Conservation (phyloP, 2,888 invertebrate species). For the Tetheella fluctuosa region DNA sequence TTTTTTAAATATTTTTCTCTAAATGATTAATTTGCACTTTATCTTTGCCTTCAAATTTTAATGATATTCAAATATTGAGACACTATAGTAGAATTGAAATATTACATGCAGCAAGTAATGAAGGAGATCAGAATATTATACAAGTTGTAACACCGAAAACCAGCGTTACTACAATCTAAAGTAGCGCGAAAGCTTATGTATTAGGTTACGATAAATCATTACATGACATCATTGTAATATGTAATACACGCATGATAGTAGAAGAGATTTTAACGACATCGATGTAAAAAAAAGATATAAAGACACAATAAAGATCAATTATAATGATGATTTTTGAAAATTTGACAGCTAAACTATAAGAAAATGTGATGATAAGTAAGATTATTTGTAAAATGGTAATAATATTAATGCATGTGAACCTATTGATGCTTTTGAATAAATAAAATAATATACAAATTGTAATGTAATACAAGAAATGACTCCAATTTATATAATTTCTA, state of each 20-base stretch:
- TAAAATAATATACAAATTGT: neutral
- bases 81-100: neutral
- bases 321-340: neutral
- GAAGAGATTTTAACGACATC: neutral
- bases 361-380: neutral
- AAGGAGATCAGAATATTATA: slow-evolving; percentile 25
- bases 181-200: slow-evolving; percentile 18
- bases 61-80: neutral
- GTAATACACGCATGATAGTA: neutral
- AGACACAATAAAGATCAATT: neutral
- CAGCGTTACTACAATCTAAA: slow-evolving; percentile 57
- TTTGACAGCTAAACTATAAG: neutral
- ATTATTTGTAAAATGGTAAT: neutral
- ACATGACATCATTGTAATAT: neutral
- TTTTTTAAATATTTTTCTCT: neutral
- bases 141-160: slow-evolving; percentile 37
- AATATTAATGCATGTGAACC: no score
- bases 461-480: neutral
- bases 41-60: neutral
- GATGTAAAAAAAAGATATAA: neutral
- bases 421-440: neutral
- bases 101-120: neutral
- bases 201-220: slow-evolving; percentile 13
- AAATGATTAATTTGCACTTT: neutral
- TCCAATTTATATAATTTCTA: no score